phyloP scores from a whole-genome alignment of 2,113 vertebrate species.

The Pelusios castaneus region DNA sequence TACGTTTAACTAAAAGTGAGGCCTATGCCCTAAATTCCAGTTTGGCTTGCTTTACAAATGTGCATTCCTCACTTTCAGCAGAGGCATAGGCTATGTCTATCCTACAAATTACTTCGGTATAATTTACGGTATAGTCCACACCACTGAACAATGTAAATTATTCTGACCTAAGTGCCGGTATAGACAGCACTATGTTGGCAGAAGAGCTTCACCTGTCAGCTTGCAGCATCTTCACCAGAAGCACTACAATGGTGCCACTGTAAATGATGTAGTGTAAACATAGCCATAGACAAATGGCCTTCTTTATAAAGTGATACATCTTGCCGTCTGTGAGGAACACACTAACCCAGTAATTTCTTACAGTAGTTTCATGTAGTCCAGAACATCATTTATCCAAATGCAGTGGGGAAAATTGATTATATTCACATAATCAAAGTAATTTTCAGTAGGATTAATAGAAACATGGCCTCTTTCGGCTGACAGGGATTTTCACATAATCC shows the following conservation, averaged over 20 bases:
- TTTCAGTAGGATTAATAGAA: not conserved
- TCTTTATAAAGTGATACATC: not conserved
- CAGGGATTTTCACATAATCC: not conserved
- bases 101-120: not conserved
- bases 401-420: not conserved
- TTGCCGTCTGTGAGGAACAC: not conserved
- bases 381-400: not conserved
- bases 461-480: not conserved
- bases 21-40: not conserved
- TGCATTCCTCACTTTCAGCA: not conserved
- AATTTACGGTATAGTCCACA: not conserved
- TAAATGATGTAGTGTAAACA: not conserved
- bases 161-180: not conserved
- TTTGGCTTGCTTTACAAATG: not conserved
- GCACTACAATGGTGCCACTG: not conserved
- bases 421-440: not conserved
- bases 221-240: not conserved
- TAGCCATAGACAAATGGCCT: not conserved
- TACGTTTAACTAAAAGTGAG: not conserved
- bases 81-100: not conserved
- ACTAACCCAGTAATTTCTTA: rapidly evolving
- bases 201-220: not conserved
- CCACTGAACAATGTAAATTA: not conserved
- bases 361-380: not conserved
- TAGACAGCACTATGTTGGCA: not conserved